Evolutionary conservation across 2,113 vertebrate genomes (phyloP).

Genomic region (Riparia riparia): DNA sequence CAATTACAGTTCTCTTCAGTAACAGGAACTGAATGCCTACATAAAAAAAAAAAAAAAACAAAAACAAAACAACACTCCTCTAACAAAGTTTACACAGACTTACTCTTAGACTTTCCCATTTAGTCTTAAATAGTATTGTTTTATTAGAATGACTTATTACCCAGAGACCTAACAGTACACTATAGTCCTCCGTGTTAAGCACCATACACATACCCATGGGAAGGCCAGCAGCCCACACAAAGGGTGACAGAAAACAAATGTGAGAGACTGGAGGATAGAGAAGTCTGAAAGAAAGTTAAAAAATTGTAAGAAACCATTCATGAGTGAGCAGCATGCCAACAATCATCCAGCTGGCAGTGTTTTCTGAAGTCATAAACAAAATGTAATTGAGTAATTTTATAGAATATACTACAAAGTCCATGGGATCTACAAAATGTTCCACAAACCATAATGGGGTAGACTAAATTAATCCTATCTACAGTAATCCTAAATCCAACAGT

Average conservation of each 20-base stretch:
- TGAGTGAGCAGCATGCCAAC: neutral
- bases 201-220: neutral
- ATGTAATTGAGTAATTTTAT: neutral
- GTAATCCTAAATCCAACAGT: neutral
- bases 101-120: neutral
- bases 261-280: neutral
- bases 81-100: neutral
- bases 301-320: neutral
- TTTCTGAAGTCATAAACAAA: neutral
- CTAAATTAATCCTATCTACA: neutral
- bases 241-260: neutral
- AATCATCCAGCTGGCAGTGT: neutral
- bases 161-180: neutral
- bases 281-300: neutral
- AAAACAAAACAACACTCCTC: neutral
- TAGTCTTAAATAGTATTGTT: neutral
- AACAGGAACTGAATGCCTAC: conserved; percentile 21
- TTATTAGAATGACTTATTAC: neutral
- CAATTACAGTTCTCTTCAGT: conserved; percentile 60
- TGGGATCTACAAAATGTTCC: neutral
- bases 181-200: neutral
- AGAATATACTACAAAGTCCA: neutral
- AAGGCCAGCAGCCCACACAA: neutral
- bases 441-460: neutral
- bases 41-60: neutral